Base-by-base conservation (phyloP, 2,888 invertebrate genomes). In the Euspilapteryx auroguttella region DNA sequence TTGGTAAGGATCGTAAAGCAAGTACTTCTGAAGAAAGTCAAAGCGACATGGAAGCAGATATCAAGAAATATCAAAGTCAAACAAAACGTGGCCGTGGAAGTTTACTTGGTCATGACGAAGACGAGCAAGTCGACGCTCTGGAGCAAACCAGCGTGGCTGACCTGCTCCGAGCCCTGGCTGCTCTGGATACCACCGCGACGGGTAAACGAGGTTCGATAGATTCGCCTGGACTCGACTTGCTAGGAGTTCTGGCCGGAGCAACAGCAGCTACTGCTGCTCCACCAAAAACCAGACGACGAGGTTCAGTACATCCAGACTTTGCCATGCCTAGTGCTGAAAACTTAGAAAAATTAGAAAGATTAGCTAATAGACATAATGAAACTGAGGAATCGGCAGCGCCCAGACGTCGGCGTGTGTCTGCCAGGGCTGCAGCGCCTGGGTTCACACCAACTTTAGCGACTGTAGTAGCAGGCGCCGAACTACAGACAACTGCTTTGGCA, bases 121-220 rank as follows among this genome's bases (percentile, higher is more conserved):
- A 56, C 1, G 66, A 76, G 36, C 79, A 80, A 41, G 76, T 80
- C 4, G 79, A 80, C 43, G 79, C 89, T 8, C 63, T 91, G 30
- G 91, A 91, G 55, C 85, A 89, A 42, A 91, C 91, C 0, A 88
- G 89, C 12, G 78, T 92, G 9, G 91, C 89, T 1, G 90, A 92
- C 58, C 79, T 92, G 29, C 78, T 92, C 14, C 76, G 89, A 31
- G 89, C 89, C 0, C 59, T 92, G 26, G 85, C 88, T 25, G 80
- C 83, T n/a, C 69, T 90, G 38, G 71, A 75, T 38, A 69, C 73
- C 4, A 65, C 59, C 20, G 41, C 40, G 10, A 49, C 49, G 30
- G 45, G 40, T 27, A 35, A 41, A 13, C 37, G 33, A 7, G 36
- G 38, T 17, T 37, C 38, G 21, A 29, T 32, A 23, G 51, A 53